Conservation (phyloP, 2,888 invertebrate genomes). For the Zeuzera pyrina region DNA sequence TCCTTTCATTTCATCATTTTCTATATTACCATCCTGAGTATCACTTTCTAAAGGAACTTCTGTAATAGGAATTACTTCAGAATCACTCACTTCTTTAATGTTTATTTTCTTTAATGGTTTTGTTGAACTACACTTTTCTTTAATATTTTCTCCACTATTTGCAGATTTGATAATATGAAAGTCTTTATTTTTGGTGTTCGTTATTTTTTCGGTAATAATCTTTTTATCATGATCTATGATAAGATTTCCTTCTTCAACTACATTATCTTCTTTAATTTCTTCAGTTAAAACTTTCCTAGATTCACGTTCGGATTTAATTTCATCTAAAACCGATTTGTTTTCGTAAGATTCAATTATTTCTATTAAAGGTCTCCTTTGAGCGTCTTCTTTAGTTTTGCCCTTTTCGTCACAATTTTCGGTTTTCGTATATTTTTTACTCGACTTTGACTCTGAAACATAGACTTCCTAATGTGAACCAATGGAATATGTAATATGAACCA, state of each 20-base stretch:
- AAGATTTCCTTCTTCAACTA: constrained; percentile 26
- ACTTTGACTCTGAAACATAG: constrained; percentile 5
- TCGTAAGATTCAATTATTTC: constrained; percentile 39
- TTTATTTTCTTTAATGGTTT: constrained; percentile 25
- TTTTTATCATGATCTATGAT: constrained; percentile 41
- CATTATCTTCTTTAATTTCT: constrained; percentile 14
- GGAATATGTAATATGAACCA: neutral
- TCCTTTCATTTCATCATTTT: constrained; percentile 11
- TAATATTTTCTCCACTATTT: no score
- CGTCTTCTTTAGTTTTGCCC: no score
- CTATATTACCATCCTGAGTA: no score
- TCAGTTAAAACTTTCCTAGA: constrained; percentile 4
- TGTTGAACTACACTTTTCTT: no score
- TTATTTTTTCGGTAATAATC: constrained; percentile 21
- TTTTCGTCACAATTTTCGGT: no score
- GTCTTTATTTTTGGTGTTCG: neutral
- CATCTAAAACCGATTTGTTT: constrained; percentile 18
- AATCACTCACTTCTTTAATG: constrained; percentile 9
- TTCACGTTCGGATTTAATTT: constrained; percentile 15
- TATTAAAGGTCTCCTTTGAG: constrained; percentile 39
- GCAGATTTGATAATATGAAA: neutral
- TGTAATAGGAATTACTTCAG: no score
- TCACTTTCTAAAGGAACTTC: no score
- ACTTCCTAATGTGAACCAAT: no score
- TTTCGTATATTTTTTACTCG: constrained; percentile 23